Conservation (phyloP, 23 tunicate species). For the Ciona savignyi region DNA sequence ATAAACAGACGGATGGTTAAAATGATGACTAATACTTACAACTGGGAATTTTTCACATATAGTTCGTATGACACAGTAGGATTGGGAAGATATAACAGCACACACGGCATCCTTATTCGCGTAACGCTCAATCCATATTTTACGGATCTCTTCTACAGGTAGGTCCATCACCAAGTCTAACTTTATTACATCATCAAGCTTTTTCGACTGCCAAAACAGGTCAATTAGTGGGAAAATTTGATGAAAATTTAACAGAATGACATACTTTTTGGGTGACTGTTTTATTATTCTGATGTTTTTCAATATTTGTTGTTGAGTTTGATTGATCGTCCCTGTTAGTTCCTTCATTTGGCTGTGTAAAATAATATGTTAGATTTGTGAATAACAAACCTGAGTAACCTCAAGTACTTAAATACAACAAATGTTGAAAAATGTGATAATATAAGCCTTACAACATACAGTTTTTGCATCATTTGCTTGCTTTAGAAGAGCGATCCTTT, state of each 20-base stretch:
- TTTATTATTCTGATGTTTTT: neutral
- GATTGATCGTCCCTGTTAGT: too few species aligned
- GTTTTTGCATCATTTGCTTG: conserved; percentile 3
- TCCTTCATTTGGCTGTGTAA: too few species aligned
- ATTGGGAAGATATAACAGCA: conserved; percentile 58
- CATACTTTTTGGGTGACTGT: neutral
- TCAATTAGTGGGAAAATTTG: neutral
- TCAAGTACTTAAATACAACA: too few species aligned
- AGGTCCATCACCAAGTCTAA: conserved; percentile 33
- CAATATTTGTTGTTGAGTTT: too few species aligned
- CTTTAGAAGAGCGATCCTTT: conserved; percentile 24
- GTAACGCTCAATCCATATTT: conserved; percentile 68
- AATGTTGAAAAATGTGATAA: too few species aligned
- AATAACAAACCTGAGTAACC: too few species aligned
- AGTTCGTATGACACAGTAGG: conserved; percentile 15
- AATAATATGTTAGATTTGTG: too few species aligned
- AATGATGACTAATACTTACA: conserved; percentile 31
- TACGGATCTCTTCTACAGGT: conserved; percentile 35
- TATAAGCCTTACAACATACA: neutral
- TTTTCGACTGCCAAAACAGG: conserved; percentile 6
- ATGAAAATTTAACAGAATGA: neutral
- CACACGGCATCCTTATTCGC: conserved; percentile 67
- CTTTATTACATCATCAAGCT: conserved; percentile 56
- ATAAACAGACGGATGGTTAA: too few species aligned
- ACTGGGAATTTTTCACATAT: conserved; percentile 29